Base-by-base conservation (phyloP, 2,888 invertebrate species). In the Petrophora chlorosata region DNA sequence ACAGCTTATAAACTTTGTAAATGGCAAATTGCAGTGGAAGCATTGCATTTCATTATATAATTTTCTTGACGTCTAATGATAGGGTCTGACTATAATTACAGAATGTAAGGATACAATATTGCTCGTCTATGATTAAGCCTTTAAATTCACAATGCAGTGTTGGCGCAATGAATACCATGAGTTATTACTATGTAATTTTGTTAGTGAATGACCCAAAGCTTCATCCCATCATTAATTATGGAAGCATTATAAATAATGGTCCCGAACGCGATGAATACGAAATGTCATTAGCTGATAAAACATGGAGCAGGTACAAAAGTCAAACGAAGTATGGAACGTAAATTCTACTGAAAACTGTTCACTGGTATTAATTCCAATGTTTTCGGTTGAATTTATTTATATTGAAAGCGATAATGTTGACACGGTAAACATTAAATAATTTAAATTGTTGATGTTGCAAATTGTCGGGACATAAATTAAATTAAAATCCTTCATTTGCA, bases 181-280 rank as follows among this genome's bases (percentile, higher is more conserved):
- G 57, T 63, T 16, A 60, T 56, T 53, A 26, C 36, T 30, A 16
- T 45, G 50, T 60, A 44, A 64, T 63, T 63, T 54, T 51, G 58
- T 50, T 54, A 36, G 56, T 43, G 50, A 62, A 46, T 55, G 56
- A 41, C 42, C 53, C 33, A 51, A 33, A 49, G 45, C 58, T 59
- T n/a, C 49, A 56, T 59, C 42, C 46, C 28, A 51, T 62, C 53
- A 66, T 65, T 56, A 61, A 61, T 67, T 51, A 62, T 42, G 47
- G 42, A 54, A 50, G 49, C 34, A 52, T 48, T 51, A 53, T 56
- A 45, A 61, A 59, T 61, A 53, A 57, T 59, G 51, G 42, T 42
- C 30, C 3, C 14, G 14, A 17, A 14, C 25, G 38, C 39, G 42
- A 56, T 61, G 61, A 67, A 65, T 54, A 52, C 58, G 28, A 41